Base-by-base conservation (phyloP, 2,113 vertebrate species). In the Nymphicus hollandicus region DNA sequence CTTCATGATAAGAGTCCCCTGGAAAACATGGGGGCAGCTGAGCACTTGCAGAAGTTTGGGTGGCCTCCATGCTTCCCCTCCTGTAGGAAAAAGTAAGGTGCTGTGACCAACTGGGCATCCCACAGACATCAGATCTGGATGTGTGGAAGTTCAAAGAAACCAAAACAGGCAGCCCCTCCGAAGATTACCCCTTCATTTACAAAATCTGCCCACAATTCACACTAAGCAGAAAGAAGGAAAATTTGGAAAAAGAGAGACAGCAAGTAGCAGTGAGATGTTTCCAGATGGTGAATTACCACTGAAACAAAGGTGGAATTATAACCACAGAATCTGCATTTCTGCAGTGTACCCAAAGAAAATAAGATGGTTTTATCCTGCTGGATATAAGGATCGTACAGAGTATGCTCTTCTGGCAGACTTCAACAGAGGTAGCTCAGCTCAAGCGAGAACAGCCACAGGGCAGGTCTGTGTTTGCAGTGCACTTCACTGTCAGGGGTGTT, bases 1-100 rank as follows among this genome's bases (percentile, higher is more conserved):
- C 24, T 81, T 27, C 6, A 6, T 3, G 18, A 9, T 0, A 58
- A 33, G 7, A 70, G 13, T 4, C 8, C 7, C 33, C 14, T 3
- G 2, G 63, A 76, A 84, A 10, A 7, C 41, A 46, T 0, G 1
- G 8, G 28, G 25, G 4, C 60, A 77, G 37, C 19, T 78, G 25
- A 65, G 37, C 29, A 31, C 25, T 33, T 63, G 31, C 23, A 91
- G 71, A 61, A 79, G 31, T 20, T n/a, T 43, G 22, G 6, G 15
- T n/a, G 23, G 24, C 33, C 55, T 63, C 12, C 31, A 35, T 3
- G 9, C 24, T 50, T 46, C 9, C 20, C 39, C 15, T 78, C 12
- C 16, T 2, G 1, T 5, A 7, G 29, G 22, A 68, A 82, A 63
- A 13, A 47, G 6, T 4, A 60, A 84, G 13, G 49, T 55, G 7